Evolutionary conservation across 2,113 vertebrate species (phyloP).

Genomic region (Catharus bicknelli): DNA sequence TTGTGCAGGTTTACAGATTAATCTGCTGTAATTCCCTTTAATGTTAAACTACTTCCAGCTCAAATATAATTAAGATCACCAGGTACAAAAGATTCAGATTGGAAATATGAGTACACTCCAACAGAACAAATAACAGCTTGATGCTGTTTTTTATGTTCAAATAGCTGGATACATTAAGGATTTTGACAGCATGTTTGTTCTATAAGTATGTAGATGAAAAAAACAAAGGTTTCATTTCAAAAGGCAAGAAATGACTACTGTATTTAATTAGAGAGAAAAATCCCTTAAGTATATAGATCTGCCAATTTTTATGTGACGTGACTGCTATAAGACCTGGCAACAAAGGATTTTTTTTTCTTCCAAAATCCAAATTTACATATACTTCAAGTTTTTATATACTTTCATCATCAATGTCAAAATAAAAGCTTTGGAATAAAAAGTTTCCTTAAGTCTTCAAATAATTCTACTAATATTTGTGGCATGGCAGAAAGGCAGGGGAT

Average conservation of each 20-base stretch:
- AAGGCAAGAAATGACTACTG: constrained; percentile 8
- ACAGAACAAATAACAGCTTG: constrained; percentile 26
- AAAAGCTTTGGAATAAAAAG: not conserved
- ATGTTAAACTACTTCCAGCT: constrained; percentile 52
- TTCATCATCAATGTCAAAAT: not conserved
- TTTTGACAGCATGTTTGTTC: constrained; percentile 42
- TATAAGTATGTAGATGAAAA: not conserved
- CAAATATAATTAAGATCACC: constrained; percentile 55
- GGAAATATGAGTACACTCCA: constrained; percentile 29
- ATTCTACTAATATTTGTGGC: not conserved
- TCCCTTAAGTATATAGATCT: constrained; percentile 11
- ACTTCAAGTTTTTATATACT: not conserved
- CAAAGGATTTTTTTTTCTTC: not conserved
- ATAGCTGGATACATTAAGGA: constrained; percentile 12
- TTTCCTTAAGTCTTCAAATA: not conserved
- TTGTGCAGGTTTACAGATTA: constrained; percentile 61
- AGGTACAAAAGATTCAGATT: constrained; percentile 12
- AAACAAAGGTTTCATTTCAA: constrained; percentile 30
- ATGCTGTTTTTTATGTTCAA: constrained; percentile 37
- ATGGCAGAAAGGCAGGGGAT: not conserved
- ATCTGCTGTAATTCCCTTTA: constrained; percentile 47
- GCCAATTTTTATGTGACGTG: not conserved
- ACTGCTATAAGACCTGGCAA: not conserved
- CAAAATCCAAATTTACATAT: not conserved
- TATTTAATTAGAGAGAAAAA: constrained; percentile 44